Conservation (phyloP, 2,888 invertebrate genomes). For the Xestia c-nigrum region DNA sequence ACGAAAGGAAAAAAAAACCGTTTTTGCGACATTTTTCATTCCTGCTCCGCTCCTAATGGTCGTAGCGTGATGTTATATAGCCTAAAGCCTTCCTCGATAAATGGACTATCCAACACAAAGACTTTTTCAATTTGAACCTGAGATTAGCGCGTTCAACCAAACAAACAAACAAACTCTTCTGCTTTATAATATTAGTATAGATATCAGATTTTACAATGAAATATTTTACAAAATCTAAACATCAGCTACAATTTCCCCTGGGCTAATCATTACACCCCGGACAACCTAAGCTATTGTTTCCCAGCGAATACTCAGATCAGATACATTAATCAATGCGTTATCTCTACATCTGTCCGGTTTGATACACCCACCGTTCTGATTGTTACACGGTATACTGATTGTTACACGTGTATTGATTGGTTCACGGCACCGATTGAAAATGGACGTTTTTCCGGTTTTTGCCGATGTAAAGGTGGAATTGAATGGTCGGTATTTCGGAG, state of each 20-base stretch:
- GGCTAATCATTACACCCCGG: background rate
- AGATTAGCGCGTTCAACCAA: no score
- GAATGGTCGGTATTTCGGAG: background rate
- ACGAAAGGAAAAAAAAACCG: no score
- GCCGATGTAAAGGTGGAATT: background rate
- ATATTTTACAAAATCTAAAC: background rate
- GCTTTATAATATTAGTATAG: no score
- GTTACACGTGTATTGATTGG: constrained; percentile 39
- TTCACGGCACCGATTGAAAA: constrained; percentile 22
- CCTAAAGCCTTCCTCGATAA: no score
- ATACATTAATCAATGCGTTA: constrained; percentile 47
- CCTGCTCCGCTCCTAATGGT: no score
- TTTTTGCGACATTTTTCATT: no score
- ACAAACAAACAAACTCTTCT: no score
- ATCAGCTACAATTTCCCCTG: constrained; percentile 15
- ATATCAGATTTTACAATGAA: background rate
- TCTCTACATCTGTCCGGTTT: constrained; percentile 31
- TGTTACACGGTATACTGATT: constrained; percentile 34
- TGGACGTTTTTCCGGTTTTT: constrained; percentile 26
- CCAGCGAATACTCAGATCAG: constrained; percentile 5
- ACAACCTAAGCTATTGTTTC: constrained; percentile 4
- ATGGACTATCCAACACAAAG: no score
- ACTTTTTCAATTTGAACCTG: no score
- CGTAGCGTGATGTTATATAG: no score
- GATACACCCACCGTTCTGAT: constrained; percentile 31